Evolutionary conservation across 2,888 invertebrate genomes (phyloP).

Genomic region (Ariolimax columbianus): DNA sequence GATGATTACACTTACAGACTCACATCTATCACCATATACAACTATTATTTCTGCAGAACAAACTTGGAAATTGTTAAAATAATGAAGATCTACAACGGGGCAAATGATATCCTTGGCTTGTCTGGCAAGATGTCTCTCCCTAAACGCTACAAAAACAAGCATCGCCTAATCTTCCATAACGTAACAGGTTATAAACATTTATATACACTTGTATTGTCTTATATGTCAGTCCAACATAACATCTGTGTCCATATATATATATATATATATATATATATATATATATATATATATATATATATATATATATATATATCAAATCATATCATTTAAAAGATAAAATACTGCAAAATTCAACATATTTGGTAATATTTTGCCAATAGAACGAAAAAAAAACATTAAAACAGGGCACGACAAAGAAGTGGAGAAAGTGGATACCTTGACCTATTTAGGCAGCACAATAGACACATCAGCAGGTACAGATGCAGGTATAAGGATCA

Average conservation of each 20-base stretch:
- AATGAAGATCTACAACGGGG: constrained; percentile 75
- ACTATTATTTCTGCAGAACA: constrained; percentile 62
- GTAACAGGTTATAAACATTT: constrained; percentile 35
- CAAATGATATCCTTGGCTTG: constrained; percentile 77
- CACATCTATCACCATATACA: no score
- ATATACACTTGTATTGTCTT: neutral
- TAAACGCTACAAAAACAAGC: constrained; percentile 54
- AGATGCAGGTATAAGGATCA: no score
- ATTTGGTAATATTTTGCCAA: no score
- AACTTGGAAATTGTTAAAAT: constrained; percentile 76
- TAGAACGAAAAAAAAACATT: no score
- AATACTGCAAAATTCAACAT: no score
- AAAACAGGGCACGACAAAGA: no score
- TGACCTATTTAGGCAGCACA: no score
- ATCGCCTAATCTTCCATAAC: constrained; percentile 37
- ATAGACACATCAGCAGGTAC: no score
- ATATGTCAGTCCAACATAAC: no score
- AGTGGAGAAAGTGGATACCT: no score
- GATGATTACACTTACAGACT: no score
- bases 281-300: neutral
- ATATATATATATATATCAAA: neutral
- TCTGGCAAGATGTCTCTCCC: constrained; percentile 62
- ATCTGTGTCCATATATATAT: neutral
- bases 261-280: neutral
- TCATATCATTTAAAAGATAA: no score